Conservation (phyloP, 2,113 vertebrate species). For the Solenodon paradoxus region DNA sequence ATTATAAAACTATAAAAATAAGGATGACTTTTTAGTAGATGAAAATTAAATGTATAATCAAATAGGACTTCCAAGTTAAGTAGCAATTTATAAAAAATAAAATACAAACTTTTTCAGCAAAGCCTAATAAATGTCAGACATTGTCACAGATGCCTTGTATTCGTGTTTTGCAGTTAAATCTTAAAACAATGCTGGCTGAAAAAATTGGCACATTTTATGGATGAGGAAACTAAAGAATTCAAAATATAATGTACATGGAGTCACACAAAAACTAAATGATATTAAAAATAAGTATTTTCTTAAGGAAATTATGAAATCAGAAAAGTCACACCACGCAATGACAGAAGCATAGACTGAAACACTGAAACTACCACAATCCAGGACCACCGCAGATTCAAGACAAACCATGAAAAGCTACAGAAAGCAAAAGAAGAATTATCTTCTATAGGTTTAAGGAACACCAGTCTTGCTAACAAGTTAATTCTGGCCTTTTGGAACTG, state of each 20-base stretch:
- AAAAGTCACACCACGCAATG: neutral
- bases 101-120: neutral
- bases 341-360: neutral
- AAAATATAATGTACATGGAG: neutral
- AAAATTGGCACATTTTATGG: neutral
- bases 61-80: neutral
- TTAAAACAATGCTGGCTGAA: neutral
- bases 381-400: neutral
- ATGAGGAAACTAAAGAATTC: neutral
- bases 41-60: neutral
- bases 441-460: neutral
- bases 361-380: neutral
- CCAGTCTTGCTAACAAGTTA: neutral
- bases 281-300: neutral
- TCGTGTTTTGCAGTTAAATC: neutral
- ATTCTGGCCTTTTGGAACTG: neutral
- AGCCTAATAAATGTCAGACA: neutral
- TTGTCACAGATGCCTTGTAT: neutral
- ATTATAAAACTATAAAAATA: neutral
- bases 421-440: neutral
- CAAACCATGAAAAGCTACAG: neutral
- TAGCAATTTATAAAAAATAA: neutral
- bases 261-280: neutral
- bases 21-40: neutral
- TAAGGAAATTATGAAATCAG: slow-evolving; percentile 2